These are phyloP conservation scores for Sus scrofa DNA, from an alignment of 2,113 vertebrate genomes.

Conservation along the genomic window DNA sequence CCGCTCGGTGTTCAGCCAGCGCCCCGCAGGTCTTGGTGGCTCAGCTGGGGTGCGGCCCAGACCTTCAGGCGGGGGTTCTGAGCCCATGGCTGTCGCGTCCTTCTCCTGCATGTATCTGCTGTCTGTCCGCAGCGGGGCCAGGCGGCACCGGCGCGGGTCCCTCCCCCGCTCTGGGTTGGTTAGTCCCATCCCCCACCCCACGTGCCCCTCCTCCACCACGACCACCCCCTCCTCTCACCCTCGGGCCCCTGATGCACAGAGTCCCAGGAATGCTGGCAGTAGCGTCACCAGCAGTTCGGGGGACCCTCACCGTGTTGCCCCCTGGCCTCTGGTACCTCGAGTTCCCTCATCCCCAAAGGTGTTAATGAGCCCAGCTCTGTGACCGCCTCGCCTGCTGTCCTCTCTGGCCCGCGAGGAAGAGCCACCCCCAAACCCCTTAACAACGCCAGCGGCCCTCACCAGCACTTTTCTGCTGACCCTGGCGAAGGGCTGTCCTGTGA, in stretches of 20 bases:
- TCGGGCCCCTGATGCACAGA: background rate
- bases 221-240: rapidly evolving
- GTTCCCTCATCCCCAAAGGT: rapidly evolving
- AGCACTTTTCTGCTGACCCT: background rate
- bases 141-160: background rate
- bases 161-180: background rate
- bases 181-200: too few species aligned
- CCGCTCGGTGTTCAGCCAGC: background rate
- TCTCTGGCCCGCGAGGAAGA: background rate
- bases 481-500: background rate
- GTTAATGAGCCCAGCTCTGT: background rate
- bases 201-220: background rate
- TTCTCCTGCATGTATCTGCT: background rate
- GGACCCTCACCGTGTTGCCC: background rate
- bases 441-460: rapidly evolving
- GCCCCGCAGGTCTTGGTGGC: background rate
- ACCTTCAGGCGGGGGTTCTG: background rate
- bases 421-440: background rate
- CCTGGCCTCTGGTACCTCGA: background rate
- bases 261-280: background rate
- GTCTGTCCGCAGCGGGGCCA: background rate
- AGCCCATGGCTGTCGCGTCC: background rate
- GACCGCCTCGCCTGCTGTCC: background rate
- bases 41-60: background rate
- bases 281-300: background rate